These are phyloP conservation scores for Dioctria linearis DNA, from an alignment of 2,888 invertebrate species.

Conservation along the genomic window DNA sequence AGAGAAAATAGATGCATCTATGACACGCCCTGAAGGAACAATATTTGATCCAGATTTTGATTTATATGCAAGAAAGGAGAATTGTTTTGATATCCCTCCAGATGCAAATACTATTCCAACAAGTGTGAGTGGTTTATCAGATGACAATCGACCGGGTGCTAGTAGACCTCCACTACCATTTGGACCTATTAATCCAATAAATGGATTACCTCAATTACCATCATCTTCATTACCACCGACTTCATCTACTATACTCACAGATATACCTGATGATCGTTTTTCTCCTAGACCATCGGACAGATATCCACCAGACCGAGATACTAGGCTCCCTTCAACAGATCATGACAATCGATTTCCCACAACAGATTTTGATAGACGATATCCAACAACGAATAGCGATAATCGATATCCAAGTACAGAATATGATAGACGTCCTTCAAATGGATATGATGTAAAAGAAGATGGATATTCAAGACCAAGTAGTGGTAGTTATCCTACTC, in stretches of 20 bases:
- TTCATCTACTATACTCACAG: neutral
- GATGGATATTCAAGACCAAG: slow-evolving; percentile 41
- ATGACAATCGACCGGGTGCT: neutral
- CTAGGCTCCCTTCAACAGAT: slow-evolving; percentile 27
- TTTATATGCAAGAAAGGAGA: slow-evolving; percentile 74
- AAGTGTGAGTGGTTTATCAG: slow-evolving; percentile 16
- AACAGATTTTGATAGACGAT: slow-evolving; percentile 26
- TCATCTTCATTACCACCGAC: slow-evolving; percentile 36
- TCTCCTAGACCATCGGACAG: slow-evolving; percentile 1
- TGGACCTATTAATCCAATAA: slow-evolving; percentile 25
- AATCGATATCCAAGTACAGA: slow-evolving; percentile 58
- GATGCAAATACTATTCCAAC: slow-evolving; percentile 37
- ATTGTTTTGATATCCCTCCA: slow-evolving; percentile 70
- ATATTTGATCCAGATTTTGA: slow-evolving; percentile 76
- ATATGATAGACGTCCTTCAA: slow-evolving; percentile 37
- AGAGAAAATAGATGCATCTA: slow-evolving; percentile 71
- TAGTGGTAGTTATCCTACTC: slow-evolving; percentile 42
- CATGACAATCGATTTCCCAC: slow-evolving; percentile 57
- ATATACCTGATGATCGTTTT: slow-evolving; percentile 11
- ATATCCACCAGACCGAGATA: neutral
- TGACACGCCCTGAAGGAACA: slow-evolving; percentile 73
- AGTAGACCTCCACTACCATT: slow-evolving; percentile 33
- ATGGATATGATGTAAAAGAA: slow-evolving; percentile 50
- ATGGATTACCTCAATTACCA: slow-evolving; percentile 36
- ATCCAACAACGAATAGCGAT: slow-evolving; percentile 51